Percentiles rank a stretch among this genome's conserved stretches.
phyloP scores from a whole-genome alignment of 2,888 invertebrate species.

The Eudasyphora cyanicolor region DNA sequence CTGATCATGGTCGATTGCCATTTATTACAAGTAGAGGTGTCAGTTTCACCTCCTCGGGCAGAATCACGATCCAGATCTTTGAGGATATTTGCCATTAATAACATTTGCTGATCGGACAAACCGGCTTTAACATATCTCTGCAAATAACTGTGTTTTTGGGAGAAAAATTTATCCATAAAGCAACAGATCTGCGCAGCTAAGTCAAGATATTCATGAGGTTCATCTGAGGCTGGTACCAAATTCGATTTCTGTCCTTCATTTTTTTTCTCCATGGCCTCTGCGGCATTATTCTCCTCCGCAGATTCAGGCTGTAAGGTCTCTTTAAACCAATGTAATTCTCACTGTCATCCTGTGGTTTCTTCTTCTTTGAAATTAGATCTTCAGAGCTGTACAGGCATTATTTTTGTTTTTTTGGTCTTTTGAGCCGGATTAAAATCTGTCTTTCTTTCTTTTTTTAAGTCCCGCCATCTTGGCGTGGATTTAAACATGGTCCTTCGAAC shows the following conservation, averaged over 20 bases:
- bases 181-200: constrained; percentile 93
- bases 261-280: constrained; percentile 81
- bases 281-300: constrained; percentile 81
- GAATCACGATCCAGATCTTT: constrained; percentile 95
- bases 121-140: constrained; percentile 85
- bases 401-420: no score
- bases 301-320: constrained; percentile 90
- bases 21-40: constrained; percentile 75
- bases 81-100: constrained; percentile 92
- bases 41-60: constrained; percentile 88
- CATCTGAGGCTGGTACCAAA: constrained; percentile 88
- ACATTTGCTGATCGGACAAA: constrained; percentile 92
- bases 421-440: no score
- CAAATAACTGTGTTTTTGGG: constrained; percentile 82
- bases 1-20: constrained; percentile 80
- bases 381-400: no score
- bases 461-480: no score
- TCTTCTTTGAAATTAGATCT: no score
- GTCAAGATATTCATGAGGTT: constrained; percentile 92
- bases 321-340: constrained; percentile 91
- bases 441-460: no score
- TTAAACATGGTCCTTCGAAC: no score
- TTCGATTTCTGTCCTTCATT: constrained; percentile 80
- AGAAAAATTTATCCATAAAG: constrained; percentile 89
- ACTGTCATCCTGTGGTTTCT: constrained; percentile 87